Conservation (phyloP, 2,797 vertebrate genomes). For the Chromis chromis region DNA sequence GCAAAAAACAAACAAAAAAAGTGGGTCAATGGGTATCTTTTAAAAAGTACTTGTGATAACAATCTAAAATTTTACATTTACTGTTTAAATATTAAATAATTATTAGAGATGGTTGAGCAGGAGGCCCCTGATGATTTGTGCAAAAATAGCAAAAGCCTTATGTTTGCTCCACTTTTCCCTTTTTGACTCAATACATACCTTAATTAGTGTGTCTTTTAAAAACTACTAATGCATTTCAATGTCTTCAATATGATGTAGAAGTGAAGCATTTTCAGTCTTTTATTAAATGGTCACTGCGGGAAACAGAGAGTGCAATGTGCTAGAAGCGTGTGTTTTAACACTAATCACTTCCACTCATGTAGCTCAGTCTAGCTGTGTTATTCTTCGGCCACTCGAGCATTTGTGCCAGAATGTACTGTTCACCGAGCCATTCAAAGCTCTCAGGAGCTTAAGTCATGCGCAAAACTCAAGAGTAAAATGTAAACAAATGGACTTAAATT, state of each 20-base stretch:
- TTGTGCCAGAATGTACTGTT: slow-evolving; percentile 43
- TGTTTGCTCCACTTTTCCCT: neutral
- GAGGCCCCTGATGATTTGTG: no score
- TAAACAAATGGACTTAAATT: slow-evolving; percentile 37
- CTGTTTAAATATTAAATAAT: no score
- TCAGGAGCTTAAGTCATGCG: slow-evolving; percentile 18
- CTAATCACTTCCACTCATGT: slow-evolving; percentile 13
- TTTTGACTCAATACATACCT: neutral
- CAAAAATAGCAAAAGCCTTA: neutral
- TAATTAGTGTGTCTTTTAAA: neutral
- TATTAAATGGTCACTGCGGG: neutral
- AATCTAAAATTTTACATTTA: no score
- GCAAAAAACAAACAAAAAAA: no score
- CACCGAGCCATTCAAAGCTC: slow-evolving; percentile 41
- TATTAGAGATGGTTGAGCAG: no score
- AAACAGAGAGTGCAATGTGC: slow-evolving; percentile 7
- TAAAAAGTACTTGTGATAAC: no score
- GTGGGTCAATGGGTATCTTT: no score
- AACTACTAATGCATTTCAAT: neutral
- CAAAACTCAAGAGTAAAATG: slow-evolving; percentile 22
- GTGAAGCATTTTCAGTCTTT: neutral
- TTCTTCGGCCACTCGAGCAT: slow-evolving; percentile 34
- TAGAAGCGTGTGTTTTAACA: slow-evolving; percentile 24
- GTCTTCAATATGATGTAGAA: neutral
- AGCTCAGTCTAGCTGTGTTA: slow-evolving; percentile 25